A percentile compares a stretch with the other conserved stretches of the same genome.
Conservation (phyloP, 2,888 invertebrate genomes). For the Ryuthela nishihirai region DNA sequence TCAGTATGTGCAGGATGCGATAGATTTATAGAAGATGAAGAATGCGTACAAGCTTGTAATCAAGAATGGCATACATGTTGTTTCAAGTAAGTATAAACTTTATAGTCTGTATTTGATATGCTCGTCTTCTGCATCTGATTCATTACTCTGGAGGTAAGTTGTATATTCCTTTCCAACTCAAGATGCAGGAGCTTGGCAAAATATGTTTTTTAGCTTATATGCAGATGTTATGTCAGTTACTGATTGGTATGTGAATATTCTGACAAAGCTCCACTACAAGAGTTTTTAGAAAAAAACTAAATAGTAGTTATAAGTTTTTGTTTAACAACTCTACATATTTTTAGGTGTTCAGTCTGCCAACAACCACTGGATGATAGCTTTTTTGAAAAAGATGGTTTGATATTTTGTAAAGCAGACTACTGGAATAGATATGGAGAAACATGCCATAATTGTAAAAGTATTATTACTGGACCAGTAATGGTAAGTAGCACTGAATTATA, state of each 20-base stretch:
- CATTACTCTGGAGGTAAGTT: too few species aligned
- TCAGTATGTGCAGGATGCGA: slow-evolving; percentile 19
- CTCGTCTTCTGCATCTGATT: too few species aligned
- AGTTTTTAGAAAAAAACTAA: too few species aligned
- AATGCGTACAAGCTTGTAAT: slow-evolving; percentile 24
- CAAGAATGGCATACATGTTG: slow-evolving; percentile 29
- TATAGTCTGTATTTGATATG: too few species aligned
- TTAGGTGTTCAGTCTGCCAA: slow-evolving; percentile 83
- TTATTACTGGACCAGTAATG: slow-evolving; percentile 87
- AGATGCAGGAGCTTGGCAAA: too few species aligned
- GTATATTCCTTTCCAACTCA: too few species aligned
- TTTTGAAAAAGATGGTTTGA: slow-evolving; percentile 81
- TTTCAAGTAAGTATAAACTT: slow-evolving; percentile 13
- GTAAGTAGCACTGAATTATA: slow-evolving; percentile 46
- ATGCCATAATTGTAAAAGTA: slow-evolving; percentile 82
- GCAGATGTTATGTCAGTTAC: too few species aligned
- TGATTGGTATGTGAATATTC: too few species aligned
- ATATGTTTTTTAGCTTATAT: too few species aligned
- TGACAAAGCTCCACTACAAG: too few species aligned
- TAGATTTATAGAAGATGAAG: slow-evolving; percentile 21
- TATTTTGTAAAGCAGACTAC: slow-evolving; percentile 86
- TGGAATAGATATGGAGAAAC: slow-evolving; percentile 82
- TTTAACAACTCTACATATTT: too few species aligned
- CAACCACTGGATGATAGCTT: slow-evolving; percentile 80
- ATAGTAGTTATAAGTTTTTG: too few species aligned